A percentile compares a stretch with the other conserved stretches of the same genome.
These are phyloP conservation scores for Hypercompe scribonia DNA, from an alignment of 2,888 invertebrate species.

Conservation along the genomic window DNA sequence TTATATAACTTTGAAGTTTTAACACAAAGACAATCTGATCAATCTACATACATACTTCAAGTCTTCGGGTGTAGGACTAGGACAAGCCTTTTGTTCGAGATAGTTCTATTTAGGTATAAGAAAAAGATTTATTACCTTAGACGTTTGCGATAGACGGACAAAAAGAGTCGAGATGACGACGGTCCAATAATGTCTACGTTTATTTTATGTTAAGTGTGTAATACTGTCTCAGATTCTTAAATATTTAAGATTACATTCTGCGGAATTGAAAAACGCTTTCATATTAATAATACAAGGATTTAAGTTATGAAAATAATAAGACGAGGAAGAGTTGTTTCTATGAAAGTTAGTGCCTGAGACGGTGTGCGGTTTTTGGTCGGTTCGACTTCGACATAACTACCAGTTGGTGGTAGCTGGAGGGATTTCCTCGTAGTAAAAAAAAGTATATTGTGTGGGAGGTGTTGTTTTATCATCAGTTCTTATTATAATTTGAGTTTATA, in stretches of 20 bases:
- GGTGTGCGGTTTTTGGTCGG: too few relatives aligned
- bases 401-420: too few relatives aligned
- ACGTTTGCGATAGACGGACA: conserved; percentile 51
- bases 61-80: conserved; percentile 20
- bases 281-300: background rate
- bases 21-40: conserved; percentile 40
- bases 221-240: conserved; percentile 24
- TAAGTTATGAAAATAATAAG: background rate
- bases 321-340: background rate
- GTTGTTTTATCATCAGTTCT: background rate
- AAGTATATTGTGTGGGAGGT: background rate
- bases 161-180: conserved; percentile 46
- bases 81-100: conserved; percentile 44
- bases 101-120: conserved; percentile 54
- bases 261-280: background rate
- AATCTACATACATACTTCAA: conserved; percentile 28
- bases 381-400: too few relatives aligned
- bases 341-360: background rate
- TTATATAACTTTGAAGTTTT: conserved; percentile 13
- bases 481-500: background rate
- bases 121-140: conserved; percentile 57
- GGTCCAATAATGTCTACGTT: conserved; percentile 34
- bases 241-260: background rate
- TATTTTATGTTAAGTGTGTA: conserved; percentile 38
- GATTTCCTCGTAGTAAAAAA: too few relatives aligned